phyloP scores from a whole-genome alignment of 2,113 vertebrate species.

The Melanerpes aurifrons region DNA sequence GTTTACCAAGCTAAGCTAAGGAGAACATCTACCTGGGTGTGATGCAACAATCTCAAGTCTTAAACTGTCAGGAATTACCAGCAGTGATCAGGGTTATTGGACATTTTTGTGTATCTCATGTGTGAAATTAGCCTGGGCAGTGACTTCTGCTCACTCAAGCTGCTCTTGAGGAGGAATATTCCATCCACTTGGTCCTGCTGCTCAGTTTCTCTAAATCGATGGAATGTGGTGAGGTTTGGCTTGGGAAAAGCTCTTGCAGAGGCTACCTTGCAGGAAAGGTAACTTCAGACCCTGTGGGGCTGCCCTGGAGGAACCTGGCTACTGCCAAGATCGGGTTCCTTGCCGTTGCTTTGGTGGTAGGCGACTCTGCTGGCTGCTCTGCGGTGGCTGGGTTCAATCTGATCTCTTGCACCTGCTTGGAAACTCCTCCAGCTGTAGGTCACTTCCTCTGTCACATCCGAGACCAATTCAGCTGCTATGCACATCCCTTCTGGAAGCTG shows the following conservation, averaged over 20 bases:
- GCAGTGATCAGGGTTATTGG: accelerated
- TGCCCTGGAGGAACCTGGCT: neutral
- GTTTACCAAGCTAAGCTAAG: neutral
- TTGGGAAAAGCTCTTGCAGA: neutral
- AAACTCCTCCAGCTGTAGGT: neutral
- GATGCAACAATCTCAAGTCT: neutral
- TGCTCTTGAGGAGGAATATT: neutral
- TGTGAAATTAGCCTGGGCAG: no score
- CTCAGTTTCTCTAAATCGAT: neutral
- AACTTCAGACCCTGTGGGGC: neutral
- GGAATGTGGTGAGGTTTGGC: accelerated
- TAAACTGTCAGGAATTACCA: neutral
- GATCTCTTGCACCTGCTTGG: conserved; percentile 46
- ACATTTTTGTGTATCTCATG: accelerated
- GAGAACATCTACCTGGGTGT: neutral
- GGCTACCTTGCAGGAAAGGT: neutral
- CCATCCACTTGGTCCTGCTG: neutral
- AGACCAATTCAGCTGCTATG: neutral
- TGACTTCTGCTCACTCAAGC: neutral
- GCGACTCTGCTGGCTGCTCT: neutral
- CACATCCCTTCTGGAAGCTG: neutral
- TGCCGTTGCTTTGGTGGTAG: neutral
- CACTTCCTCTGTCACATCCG: conserved; percentile 42
- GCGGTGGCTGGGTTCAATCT: neutral
- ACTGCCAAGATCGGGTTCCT: neutral